Conservation (phyloP, 2,888 invertebrate genomes). For the Ellobium chinense region DNA sequence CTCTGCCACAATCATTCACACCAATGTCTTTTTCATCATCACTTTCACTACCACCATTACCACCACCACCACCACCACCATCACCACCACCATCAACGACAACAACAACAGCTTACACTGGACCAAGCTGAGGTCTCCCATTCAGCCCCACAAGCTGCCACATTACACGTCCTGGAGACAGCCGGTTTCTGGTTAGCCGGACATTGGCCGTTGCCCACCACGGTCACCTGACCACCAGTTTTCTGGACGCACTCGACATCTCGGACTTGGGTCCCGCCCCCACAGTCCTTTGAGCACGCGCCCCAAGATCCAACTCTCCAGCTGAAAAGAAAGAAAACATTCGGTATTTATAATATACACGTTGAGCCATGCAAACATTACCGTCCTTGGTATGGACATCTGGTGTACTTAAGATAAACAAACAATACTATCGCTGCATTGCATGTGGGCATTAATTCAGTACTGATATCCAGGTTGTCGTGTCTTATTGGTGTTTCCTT, state of each 20-base stretch:
- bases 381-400: too few species aligned
- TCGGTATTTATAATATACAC: not conserved
- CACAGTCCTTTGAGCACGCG: conserved; percentile 61
- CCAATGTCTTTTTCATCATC: too few species aligned
- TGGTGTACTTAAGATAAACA: too few species aligned
- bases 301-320: conserved; percentile 59
- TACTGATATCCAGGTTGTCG: too few species aligned
- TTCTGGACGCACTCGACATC: conserved; percentile 51
- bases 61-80: not conserved
- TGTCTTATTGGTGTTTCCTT: too few species aligned
- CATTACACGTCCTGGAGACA: conserved; percentile 52
- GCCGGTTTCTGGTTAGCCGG: conserved; percentile 54
- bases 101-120: not conserved
- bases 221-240: conserved; percentile 32
- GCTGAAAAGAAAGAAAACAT: conserved; percentile 50
- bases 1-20: too few species aligned
- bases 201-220: conserved; percentile 51
- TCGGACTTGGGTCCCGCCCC: conserved; percentile 55
- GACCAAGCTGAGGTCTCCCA: conserved; percentile 64
- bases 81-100: not conserved
- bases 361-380: not conserved
- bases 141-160: conserved; percentile 55
- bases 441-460: too few species aligned
- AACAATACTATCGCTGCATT: too few species aligned
- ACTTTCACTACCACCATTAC: too few species aligned